Evolutionary conservation across 2,888 invertebrate genomes (phyloP).

Genomic region (Camptogramma bilineatum): DNA sequence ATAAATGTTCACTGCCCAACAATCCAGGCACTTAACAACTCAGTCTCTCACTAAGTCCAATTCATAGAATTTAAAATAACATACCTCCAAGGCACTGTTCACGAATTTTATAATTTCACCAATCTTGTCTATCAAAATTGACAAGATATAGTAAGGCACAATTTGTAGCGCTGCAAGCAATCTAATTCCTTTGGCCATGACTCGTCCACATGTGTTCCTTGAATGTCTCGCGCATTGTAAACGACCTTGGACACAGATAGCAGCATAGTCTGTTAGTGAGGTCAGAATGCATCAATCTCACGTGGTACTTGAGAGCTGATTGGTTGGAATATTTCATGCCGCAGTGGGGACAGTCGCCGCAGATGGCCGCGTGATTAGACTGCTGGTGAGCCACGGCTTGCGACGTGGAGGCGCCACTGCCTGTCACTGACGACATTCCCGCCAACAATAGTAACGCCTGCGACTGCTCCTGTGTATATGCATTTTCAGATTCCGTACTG

Average conservation of each 20-base stretch:
- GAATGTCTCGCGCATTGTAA: constrained; percentile 88
- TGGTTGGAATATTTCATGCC: constrained; percentile 89
- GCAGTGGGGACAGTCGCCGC: constrained; percentile 89
- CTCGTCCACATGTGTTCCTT: constrained; percentile 89
- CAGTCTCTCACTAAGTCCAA: constrained; percentile 42
- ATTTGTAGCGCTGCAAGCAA: constrained; percentile 42
- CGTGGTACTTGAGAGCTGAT: constrained; percentile 89
- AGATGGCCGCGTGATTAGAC: constrained; percentile 82
- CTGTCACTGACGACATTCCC: constrained; percentile 71
- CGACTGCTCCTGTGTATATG: constrained; percentile 71
- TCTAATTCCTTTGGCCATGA: constrained; percentile 87
- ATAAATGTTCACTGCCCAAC: constrained; percentile 36
- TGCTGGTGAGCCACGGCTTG: constrained; percentile 72
- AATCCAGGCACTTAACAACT: constrained; percentile 41
- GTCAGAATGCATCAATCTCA: constrained; percentile 89
- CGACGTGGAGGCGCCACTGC: constrained; percentile 73
- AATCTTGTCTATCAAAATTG: constrained; percentile 46
- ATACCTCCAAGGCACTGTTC: constrained; percentile 42
- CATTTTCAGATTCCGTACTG: constrained; percentile 67
- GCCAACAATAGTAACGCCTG: constrained; percentile 72
- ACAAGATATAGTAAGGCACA: constrained; percentile 69
- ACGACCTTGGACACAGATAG: constrained; percentile 89
- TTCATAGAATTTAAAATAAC: constrained; percentile 31
- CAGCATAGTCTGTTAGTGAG: constrained; percentile 88
- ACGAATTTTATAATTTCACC: constrained; percentile 28